Evolutionary conservation across 1,140 invertebrate species (phyloP), one percentile per base, ranked within the genome.

Genomic region (Drosophila arizonae): DNA sequence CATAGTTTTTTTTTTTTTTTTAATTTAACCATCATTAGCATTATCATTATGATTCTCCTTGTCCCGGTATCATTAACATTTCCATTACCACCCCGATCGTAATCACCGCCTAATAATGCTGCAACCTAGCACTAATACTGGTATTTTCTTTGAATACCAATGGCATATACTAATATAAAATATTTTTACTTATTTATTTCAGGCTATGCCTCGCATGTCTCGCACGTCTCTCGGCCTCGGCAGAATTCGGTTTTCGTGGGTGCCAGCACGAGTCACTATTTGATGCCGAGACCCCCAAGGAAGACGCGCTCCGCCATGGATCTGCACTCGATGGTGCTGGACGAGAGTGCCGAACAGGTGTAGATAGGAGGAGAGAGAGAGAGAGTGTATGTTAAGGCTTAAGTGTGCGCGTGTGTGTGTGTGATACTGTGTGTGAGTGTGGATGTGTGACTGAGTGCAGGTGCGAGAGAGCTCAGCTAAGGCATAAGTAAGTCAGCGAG

Each of bases 231-330:
- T 10, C 71, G 94, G 21, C 94, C 93, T 0, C 91, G 95, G 2
- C 95, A 97, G 91, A 97, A 97, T 91, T 97, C 96, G 2, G 96
- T 97, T 5, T 97, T 97, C 91, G 96, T 96, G 1, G 95, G 95
- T 93, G 95, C 71, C 93, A 95, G 67, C 92, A 93, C 70, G 92
- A 94, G 71, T 93, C 94, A 93, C 91, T 88, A 88, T 51, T 92
- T 50, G 81, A 95, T 68, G 93, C 95, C 13, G 93, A 94, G 79
- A 93, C 93, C 94, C 6, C 95, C 95, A 0, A 92, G 96, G 3
- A 94, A 96, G 69, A 94, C 95, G 1, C 96, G 96, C 74, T 96
- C 95, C n/a, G 96, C 96, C 0, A 94, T 96, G 68, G 96, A 97
- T 90, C 94, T 97, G 6, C 95, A 96, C 79, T 95, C 95, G 4